A percentile compares a stretch with the other conserved stretches of the same genome.
phyloP scores from a whole-genome alignment of 2,113 vertebrate genomes.

The Etheostoma spectabile region DNA sequence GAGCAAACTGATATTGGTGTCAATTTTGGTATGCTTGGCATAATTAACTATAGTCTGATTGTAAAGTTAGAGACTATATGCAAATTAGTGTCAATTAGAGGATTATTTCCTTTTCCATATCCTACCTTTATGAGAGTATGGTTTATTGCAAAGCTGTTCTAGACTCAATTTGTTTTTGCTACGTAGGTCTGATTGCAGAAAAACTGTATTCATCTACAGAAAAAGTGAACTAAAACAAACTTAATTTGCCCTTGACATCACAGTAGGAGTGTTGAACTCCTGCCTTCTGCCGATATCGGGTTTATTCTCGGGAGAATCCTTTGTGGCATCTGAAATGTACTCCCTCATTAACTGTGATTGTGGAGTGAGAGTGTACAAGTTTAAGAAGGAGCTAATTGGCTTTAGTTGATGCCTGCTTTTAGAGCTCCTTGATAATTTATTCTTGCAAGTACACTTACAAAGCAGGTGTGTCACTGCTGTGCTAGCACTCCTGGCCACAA shows the following conservation, averaged over 20 bases:
- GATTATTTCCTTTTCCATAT: background rate
- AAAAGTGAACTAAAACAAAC: slow-evolving; percentile 26
- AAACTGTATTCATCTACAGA: background rate
- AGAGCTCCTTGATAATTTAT: slow-evolving; percentile 62
- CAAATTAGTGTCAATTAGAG: background rate
- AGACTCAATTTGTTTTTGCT: background rate
- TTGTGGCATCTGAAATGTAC: slow-evolving; percentile 41
- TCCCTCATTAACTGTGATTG: slow-evolving; percentile 35
- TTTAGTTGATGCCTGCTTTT: slow-evolving; percentile 22
- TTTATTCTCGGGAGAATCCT: slow-evolving; percentile 43
- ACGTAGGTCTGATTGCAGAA: background rate
- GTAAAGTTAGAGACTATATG: background rate
- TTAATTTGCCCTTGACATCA: slow-evolving; percentile 33
- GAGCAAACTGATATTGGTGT: slow-evolving; percentile 8
- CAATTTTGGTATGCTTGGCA: background rate
- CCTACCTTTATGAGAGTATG: background rate
- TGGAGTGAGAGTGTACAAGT: slow-evolving; percentile 21
- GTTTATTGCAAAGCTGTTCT: background rate
- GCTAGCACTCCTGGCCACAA: slow-evolving; percentile 30
- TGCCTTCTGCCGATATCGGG: slow-evolving; percentile 58
- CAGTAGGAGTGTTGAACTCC: slow-evolving; percentile 39
- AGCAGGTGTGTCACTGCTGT: slow-evolving; percentile 47
- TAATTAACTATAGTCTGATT: slow-evolving; percentile 13
- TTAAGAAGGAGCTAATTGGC: slow-evolving; percentile 53
- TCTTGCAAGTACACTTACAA: slow-evolving; percentile 62